Evolutionary conservation across 2,113 vertebrate genomes (phyloP), one percentile per base, ranked within the genome.

Genomic region (Trematomus loennbergii): DNA sequence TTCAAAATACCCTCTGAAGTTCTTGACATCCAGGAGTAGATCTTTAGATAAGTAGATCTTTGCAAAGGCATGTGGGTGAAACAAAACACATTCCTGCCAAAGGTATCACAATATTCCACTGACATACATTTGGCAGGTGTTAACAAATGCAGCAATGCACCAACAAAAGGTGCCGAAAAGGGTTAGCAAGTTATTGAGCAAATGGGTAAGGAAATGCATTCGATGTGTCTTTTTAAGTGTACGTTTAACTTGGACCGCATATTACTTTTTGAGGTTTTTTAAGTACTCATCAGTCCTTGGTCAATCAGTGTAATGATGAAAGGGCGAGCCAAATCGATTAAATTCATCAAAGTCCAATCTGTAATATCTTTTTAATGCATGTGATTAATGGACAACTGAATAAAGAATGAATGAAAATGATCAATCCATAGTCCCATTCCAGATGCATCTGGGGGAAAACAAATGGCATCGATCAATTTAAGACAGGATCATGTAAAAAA

Each of bases 401-500:
- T 61, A 17, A 79, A 66, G 22, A 75, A 29, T 29, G 29, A 29
- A 29, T 29, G 29, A 29, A 29, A 29, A 4, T 16, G 67, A 71
- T 55, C 22, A 46, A 54, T 49, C 15, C 3, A 22, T 25, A 5
- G 13, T 57, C 36, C 33, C 11, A 4, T 20, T 18, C 9, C 5
- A 75, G 13, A 71, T 70, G 43, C 53, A 63, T 69, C 63, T 53
- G 9, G 33, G 18, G 43, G 69, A 53, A n/a, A 65, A 75, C 40
- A 75, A 62, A 82, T 87, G 53, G 72, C 50, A 55, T 43, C 17
- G 29, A 61, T 72, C 72, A 82, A 40, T 48, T 55, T 54, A 82
- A 82, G 63, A 75, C 80, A 84, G 85, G 72, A 81, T 83, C 49
- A 58, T 72, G 58, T 70, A 53, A 75, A 74, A 89, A 73, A n/a